Evolutionary conservation across 2,888 invertebrate species (phyloP).

Genomic region (Prenolepis imparis): DNA sequence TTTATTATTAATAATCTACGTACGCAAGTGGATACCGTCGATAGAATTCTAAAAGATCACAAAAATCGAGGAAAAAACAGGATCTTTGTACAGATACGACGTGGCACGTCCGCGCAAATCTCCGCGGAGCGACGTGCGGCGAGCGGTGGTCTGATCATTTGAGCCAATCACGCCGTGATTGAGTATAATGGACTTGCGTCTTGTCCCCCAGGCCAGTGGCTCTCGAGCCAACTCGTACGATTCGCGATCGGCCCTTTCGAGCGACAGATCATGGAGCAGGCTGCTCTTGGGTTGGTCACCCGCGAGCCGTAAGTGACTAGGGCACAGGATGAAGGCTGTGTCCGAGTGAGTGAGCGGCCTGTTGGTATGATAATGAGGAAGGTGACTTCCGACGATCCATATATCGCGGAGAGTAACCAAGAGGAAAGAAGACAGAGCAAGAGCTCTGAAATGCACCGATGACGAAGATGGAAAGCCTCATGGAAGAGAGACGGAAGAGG

Average conservation of each 20-base stretch:
- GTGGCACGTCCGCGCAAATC: slow-evolving; percentile 76
- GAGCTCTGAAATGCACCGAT: slow-evolving; percentile 63
- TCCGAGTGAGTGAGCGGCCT: slow-evolving; percentile 83
- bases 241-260: slow-evolving; percentile 64
- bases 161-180: slow-evolving; percentile 86
- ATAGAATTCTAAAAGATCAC: background rate
- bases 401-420: slow-evolving; percentile 78
- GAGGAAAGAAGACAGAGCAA: slow-evolving; percentile 68
- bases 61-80: slow-evolving; percentile 59
- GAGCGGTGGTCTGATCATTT: slow-evolving; percentile 85
- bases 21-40: background rate
- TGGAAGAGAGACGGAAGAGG: slow-evolving; percentile 33
- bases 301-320: slow-evolving; percentile 83
- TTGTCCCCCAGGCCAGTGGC: slow-evolving; percentile 85
- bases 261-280: slow-evolving; percentile 44
- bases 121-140: slow-evolving; percentile 79
- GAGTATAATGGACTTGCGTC: slow-evolving; percentile 86
- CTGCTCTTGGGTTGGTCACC: slow-evolving; percentile 83
- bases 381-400: slow-evolving; percentile 86
- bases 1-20: background rate
- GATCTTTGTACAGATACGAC: slow-evolving; percentile 76
- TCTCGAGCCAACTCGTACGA: slow-evolving; percentile 78
- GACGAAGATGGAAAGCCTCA: slow-evolving; percentile 62
- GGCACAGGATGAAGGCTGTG: slow-evolving; percentile 86
- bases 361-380: slow-evolving; percentile 86